Evolutionary conservation across 1,140 invertebrate genomes (phyloP).

Genomic region (Daktulosphaira vitifoliae): DNA sequence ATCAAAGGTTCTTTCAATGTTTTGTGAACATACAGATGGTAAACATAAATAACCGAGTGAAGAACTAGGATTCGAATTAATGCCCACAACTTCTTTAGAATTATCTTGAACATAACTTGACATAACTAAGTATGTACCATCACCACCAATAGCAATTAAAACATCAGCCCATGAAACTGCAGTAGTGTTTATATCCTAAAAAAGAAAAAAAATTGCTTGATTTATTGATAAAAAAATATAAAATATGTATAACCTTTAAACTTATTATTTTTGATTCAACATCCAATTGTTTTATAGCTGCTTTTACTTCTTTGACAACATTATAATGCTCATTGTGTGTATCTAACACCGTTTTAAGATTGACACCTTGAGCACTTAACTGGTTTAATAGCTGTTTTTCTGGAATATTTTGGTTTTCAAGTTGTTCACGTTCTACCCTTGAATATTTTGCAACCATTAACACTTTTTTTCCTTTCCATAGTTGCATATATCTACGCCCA

Average conservation of each 20-base stretch:
- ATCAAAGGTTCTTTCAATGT: constrained; percentile 45
- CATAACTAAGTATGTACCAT: constrained; percentile 94
- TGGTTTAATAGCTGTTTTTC: constrained; percentile 22
- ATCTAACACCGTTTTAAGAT: constrained; percentile 15
- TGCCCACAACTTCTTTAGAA: constrained; percentile 85
- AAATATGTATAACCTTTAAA: constrained; percentile 12
- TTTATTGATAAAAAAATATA: background rate
- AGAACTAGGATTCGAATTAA: constrained; percentile 92
- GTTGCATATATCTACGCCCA: constrained; percentile 23
- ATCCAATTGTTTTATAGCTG: constrained; percentile 9
- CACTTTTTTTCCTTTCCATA: constrained; percentile 26
- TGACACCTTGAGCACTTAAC: constrained; percentile 21
- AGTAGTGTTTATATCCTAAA: constrained; percentile 19
- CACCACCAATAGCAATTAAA: constrained; percentile 90
- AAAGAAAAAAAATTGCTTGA: background rate
- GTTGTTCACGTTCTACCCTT: constrained; percentile 24
- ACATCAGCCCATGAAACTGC: constrained; percentile 75
- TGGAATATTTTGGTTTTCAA: constrained; percentile 3
- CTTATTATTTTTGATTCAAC: constrained; percentile 26
- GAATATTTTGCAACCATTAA: constrained; percentile 25
- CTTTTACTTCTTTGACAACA: constrained; percentile 22
- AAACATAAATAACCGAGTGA: constrained; percentile 91
- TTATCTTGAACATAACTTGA: constrained; percentile 69
- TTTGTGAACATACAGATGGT: constrained; percentile 60
- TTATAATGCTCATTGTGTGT: constrained; percentile 28